phyloP scores from a whole-genome alignment of 2,888 invertebrate species.

The Drosophila tanythrix region DNA sequence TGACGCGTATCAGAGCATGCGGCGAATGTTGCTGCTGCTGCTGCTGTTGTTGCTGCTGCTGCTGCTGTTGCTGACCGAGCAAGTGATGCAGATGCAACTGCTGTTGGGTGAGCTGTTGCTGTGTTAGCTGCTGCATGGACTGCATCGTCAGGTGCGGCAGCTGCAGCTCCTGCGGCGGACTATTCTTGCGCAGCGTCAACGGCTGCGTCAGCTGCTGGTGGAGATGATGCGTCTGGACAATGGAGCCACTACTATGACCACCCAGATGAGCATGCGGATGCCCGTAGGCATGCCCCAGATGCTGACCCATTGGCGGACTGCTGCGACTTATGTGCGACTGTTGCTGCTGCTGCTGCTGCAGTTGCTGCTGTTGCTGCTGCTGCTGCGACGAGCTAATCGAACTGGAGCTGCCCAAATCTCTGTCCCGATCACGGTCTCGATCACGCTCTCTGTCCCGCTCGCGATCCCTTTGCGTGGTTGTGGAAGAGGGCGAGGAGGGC shows the following conservation, averaged over 20 bases:
- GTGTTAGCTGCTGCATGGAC: conserved; percentile 84
- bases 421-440: conserved; percentile 37
- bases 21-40: conserved; percentile 78
- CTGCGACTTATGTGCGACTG: conserved; percentile 51
- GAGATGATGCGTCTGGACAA: conserved; percentile 83
- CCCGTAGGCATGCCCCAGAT: conserved; percentile 46
- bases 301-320: conserved; percentile 63
- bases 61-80: conserved; percentile 77
- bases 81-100: conserved; percentile 83
- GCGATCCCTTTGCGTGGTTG: conserved; percentile 69
- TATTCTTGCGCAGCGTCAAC: conserved; percentile 77
- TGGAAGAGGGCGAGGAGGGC: conserved; percentile 73
- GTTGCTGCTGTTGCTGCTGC: conserved; percentile 4
- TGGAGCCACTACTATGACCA: conserved; percentile 50
- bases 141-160: conserved; percentile 76
- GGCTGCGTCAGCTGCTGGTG: conserved; percentile 83
- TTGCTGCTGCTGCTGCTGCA: conserved; percentile 8
- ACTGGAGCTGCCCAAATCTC: conserved; percentile 53
- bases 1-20: conserved; percentile 81
- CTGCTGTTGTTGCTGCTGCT: conserved; percentile 67
- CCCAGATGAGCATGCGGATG: conserved; percentile 42
- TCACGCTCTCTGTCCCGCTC: conserved; percentile 43
- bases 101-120: conserved; percentile 83
- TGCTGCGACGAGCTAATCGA: conserved; percentile 73
- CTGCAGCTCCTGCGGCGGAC: conserved; percentile 78